Percentiles rank a stretch among this genome's conserved stretches.
Conservation (phyloP, 2,888 invertebrate genomes). For the Lasiommata megera region DNA sequence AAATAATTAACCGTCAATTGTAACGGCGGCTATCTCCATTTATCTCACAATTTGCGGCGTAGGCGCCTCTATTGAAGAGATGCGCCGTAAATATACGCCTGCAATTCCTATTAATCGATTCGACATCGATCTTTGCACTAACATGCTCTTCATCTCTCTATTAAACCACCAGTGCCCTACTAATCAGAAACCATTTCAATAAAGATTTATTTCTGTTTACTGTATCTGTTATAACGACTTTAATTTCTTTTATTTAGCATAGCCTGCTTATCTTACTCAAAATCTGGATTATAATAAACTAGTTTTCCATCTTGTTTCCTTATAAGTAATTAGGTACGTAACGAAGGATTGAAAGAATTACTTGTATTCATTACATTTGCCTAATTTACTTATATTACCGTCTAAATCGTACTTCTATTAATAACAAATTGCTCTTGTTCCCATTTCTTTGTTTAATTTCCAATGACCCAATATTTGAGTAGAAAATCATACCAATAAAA, state of each 20-base stretch:
- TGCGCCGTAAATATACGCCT: slow-evolving; percentile 51
- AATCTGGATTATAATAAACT: neutral
- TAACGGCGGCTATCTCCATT: slow-evolving; percentile 67
- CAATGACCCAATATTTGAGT: slow-evolving; percentile 1
- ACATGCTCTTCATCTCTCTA: slow-evolving; percentile 68
- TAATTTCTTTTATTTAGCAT: too few relatives aligned
- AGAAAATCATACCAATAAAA: slow-evolving; percentile 11
- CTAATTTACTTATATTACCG: neutral
- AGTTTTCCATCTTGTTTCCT: too few relatives aligned
- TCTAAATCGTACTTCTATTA: neutral
- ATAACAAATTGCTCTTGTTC: slow-evolving; percentile 2
- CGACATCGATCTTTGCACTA: slow-evolving; percentile 78
- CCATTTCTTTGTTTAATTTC: slow-evolving; percentile 9
- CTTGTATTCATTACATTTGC: neutral
- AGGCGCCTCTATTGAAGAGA: slow-evolving; percentile 74
- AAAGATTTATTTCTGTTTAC: slow-evolving; percentile 26
- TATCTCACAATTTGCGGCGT: slow-evolving; percentile 73
- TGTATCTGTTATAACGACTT: neutral
- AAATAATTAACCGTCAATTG: slow-evolving; percentile 76
- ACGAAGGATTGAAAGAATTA: too few relatives aligned
- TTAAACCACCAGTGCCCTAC: slow-evolving; percentile 58
- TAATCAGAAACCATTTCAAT: slow-evolving; percentile 43
- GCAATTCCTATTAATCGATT: slow-evolving; percentile 77
- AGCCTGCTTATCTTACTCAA: too few relatives aligned
- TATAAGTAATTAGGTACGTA: too few relatives aligned